phyloP scores from a whole-genome alignment of 2,888 invertebrate genomes.

The Trypoxylon attenuatum region DNA sequence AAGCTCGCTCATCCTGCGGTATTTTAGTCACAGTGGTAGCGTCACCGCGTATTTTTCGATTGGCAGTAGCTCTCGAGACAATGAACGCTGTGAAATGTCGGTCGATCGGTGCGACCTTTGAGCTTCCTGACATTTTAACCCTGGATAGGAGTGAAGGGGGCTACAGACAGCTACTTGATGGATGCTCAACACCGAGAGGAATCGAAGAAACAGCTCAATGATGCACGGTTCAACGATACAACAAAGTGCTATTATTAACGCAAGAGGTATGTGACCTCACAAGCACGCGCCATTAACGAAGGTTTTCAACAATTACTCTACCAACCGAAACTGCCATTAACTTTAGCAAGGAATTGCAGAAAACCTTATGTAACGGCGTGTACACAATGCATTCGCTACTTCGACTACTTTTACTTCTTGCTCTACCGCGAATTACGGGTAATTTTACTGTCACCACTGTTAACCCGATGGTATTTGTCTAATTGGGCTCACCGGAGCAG shows the following conservation, averaged over 20 bases:
- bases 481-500: background rate
- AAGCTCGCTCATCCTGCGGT: background rate
- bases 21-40: background rate
- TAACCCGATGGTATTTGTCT: background rate
- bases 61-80: constrained; percentile 34
- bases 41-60: constrained; percentile 24
- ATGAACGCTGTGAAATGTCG: constrained; percentile 40
- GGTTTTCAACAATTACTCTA: too few species aligned
- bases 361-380: background rate
- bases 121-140: constrained; percentile 52
- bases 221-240: background rate
- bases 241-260: too few species aligned
- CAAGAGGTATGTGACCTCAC: too few species aligned
- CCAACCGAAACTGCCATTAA: too few species aligned
- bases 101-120: constrained; percentile 50
- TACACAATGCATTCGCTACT: background rate
- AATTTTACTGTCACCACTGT: background rate
- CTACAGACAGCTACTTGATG: constrained; percentile 2
- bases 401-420: background rate
- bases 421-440: background rate
- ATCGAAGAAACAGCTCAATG: background rate
- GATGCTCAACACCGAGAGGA: constrained; percentile 26
- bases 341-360: background rate
- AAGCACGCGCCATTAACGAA: too few species aligned
- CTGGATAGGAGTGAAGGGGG: constrained; percentile 17